Evolutionary conservation across 37 sponge, comb jelly and placozoan species (phyloP), one percentile per base, ranked within the genome.

Genomic region (Tethya wilhelma): DNA sequence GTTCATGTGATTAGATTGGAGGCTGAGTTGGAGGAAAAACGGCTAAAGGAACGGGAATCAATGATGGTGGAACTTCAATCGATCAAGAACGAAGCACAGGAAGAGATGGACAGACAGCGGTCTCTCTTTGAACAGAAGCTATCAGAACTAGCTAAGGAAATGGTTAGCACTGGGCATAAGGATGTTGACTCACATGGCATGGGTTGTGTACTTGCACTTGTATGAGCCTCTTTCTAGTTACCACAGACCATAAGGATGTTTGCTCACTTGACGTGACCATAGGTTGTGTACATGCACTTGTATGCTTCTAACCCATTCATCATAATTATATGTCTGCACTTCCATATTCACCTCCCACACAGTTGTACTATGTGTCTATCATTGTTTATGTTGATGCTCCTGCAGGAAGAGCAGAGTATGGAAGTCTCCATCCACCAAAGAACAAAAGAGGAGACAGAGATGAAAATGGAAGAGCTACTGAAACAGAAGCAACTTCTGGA

Each of bases 11-110:
- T 37, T 53, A 90, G 91, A 58, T 64, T 94, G 59, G 89, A 90
- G 59, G 85, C 85, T 31, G 91, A 94, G 81, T n/a, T 93, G 39
- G 86, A 88, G 44, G 83, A 88, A 38, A 80, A 74, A 33, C 57
- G 83, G 26, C 77, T 79, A 40, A 75, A 88, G 53, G 95, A 90
- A 70, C 67, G 81, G 31, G 78, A 87, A 59, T 78, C 76, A 40
- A 69, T 90, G 86, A 84, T 94, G 86, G 56, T 53, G 30, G 86
- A 94, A 41, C 56, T 94, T 19, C 72, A 90, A 64, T 45, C 69
- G 0, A 63, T 90, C 39, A 87, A 84, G 64, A 31, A 70, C 34
- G 76, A 77, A 56, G 76, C 87, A 4, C 67, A 80, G 44, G 31
- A 67, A 30, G 75, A 79, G 53, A 72, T 87, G 69, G 79, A 69